Evolutionary conservation across 2,888 invertebrate genomes (phyloP).

Genomic region (Heteromurus nitidus): DNA sequence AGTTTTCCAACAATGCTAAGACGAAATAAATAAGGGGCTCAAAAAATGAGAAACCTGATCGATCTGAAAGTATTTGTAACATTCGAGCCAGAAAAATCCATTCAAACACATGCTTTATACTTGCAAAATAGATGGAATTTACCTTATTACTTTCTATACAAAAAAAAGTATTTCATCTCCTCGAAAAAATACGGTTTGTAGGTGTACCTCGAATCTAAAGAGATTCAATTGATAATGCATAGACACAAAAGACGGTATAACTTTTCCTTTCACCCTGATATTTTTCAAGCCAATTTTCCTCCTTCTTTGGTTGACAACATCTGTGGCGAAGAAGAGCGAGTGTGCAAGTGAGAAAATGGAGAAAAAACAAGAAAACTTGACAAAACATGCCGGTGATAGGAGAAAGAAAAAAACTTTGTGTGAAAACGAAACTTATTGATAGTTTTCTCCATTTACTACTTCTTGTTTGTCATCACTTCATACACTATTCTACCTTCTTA

Average conservation of each 20-base stretch:
- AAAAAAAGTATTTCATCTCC: too few species aligned
- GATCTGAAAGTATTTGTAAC: too few species aligned
- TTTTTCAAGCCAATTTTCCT: neutral
- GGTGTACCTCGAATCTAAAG: too few species aligned
- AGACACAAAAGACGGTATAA: neutral
- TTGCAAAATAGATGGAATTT: too few species aligned
- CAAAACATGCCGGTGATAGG: neutral
- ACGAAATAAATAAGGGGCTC: too few species aligned
- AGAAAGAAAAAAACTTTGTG: neutral
- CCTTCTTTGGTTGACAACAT: neutral
- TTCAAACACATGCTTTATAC: too few species aligned
- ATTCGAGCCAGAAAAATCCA: too few species aligned
- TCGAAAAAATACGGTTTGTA: too few species aligned
- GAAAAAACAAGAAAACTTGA: slow-evolving; percentile 5
- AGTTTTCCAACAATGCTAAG: too few species aligned
- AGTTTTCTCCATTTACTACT: neutral
- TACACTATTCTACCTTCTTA: neutral
- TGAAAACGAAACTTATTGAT: slow-evolving; percentile 35
- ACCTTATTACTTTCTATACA: too few species aligned
- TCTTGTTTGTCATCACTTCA: slow-evolving; percentile 9
- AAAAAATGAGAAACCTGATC: too few species aligned
- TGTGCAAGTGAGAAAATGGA: neutral
- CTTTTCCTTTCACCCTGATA: neutral
- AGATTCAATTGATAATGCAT: neutral
- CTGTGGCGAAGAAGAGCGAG: neutral